phyloP scores from a whole-genome alignment of 2,113 vertebrate genomes.

The Muntiacus muntjak region DNA sequence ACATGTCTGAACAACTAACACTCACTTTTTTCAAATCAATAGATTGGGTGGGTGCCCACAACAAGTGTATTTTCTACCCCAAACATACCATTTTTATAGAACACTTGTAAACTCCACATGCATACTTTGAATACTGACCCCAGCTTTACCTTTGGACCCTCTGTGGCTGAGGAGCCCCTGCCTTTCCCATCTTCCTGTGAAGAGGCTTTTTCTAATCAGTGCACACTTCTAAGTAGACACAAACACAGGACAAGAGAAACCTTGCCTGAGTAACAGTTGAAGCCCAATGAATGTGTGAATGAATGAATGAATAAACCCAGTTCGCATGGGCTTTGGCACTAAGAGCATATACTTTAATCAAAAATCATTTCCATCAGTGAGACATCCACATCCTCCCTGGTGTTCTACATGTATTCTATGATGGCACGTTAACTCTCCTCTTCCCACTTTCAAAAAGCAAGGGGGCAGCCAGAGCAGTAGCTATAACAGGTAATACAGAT shows the following conservation, averaged over 20 bases:
- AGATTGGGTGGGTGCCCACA: neutral
- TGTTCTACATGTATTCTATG: neutral
- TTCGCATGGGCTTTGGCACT: neutral
- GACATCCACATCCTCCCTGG: neutral
- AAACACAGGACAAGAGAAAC: neutral
- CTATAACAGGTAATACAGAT: neutral
- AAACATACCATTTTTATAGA: neutral
- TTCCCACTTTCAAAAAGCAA: neutral
- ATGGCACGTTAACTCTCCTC: neutral
- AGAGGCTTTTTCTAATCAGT: neutral
- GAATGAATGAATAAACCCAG: neutral
- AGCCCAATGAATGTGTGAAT: neutral
- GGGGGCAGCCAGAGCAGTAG: neutral
- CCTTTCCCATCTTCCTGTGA: neutral
- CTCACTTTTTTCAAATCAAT: neutral
- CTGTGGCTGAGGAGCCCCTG: neutral
- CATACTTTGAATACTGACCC: neutral
- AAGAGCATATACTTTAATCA: neutral
- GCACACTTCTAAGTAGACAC: neutral
- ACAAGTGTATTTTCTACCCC: neutral
- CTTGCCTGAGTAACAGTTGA: neutral
- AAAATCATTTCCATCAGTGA: neutral
- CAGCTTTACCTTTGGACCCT: neutral
- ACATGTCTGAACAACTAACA: neutral
- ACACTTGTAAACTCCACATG: neutral